A percentile compares a stretch with the other conserved stretches of the same genome.
Conservation (phyloP, 2,113 vertebrate species). For the Cyanoramphus novaezelandiae region DNA sequence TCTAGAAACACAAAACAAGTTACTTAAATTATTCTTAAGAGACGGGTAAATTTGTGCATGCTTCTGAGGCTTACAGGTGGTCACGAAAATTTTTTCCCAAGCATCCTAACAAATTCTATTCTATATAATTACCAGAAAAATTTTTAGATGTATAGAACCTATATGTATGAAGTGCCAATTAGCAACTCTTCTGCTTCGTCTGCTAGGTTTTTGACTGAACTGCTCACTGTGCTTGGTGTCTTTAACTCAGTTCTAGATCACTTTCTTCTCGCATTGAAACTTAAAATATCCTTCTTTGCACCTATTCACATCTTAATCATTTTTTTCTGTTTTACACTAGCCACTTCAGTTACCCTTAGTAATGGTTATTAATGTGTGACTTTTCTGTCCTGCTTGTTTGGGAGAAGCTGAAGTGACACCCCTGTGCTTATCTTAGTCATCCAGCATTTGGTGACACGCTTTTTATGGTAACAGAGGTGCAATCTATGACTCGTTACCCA, state of each 20-base stretch:
- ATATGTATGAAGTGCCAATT: rapidly evolving
- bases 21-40: background rate
- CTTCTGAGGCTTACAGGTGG: background rate
- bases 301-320: background rate
- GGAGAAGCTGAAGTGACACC: background rate
- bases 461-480: background rate
- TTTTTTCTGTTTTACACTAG: background rate
- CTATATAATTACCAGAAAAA: background rate
- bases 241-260: background rate
- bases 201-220: background rate
- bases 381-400: background rate
- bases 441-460: background rate
- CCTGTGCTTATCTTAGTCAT: background rate
- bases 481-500: background rate
- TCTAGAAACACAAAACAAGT: background rate
- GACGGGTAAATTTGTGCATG: background rate
- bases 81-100: background rate
- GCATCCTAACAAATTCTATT: background rate
- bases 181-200: background rate
- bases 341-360: background rate
- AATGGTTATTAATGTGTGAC: background rate
- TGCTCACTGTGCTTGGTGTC: background rate
- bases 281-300: background rate
- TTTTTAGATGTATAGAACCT: background rate
- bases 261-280: background rate